Percentiles rank a stretch among this genome's conserved stretches.
phyloP scores from a whole-genome alignment of 2,113 vertebrate genomes.

The Ameiurus melas region DNA sequence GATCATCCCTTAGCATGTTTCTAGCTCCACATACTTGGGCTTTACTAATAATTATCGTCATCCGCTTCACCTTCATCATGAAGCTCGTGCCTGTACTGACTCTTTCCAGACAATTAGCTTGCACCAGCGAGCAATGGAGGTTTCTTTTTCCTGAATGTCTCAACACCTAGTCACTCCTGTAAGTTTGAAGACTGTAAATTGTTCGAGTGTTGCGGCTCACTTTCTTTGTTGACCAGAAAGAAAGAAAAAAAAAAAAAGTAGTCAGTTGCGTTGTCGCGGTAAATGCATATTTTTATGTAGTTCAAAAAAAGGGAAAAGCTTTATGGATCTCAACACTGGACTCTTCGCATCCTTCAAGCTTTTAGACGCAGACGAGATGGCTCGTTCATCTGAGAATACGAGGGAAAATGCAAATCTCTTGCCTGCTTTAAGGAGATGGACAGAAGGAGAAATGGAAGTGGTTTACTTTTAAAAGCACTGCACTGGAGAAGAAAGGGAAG shows the following conservation, averaged over 20 bases:
- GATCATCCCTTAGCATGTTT: constrained; percentile 17
- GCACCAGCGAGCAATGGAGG: constrained; percentile 7
- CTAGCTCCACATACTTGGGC: neutral
- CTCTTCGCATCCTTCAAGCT: constrained; percentile 28
- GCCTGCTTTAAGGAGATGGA: constrained; percentile 43
- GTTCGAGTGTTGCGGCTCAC: neutral
- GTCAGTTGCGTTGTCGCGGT: constrained; percentile 60
- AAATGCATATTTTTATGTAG: constrained; percentile 68
- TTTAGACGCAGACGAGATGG: neutral
- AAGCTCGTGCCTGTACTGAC: constrained; percentile 24
- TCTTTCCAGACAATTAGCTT: constrained; percentile 16
- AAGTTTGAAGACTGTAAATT: constrained; percentile 10
- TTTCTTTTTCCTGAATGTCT: constrained; percentile 33
- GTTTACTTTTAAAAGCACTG: constrained; percentile 38
- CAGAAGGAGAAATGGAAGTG: constrained; percentile 23
- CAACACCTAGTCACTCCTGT: constrained; percentile 5
- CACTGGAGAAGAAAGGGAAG: constrained; percentile 34
- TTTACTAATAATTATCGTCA: constrained; percentile 18
- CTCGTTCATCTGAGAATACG: constrained; percentile 37
- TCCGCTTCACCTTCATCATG: constrained; percentile 2
- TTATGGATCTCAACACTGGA: neutral
- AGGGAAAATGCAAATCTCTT: constrained; percentile 59
- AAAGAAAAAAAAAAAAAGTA: constrained; percentile 58
- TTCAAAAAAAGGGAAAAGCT: neutral
- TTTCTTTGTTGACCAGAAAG: constrained; percentile 30